Evolutionary conservation across 2,113 vertebrate genomes (phyloP).

Genomic region (Xenotilapia caudafasciata): DNA sequence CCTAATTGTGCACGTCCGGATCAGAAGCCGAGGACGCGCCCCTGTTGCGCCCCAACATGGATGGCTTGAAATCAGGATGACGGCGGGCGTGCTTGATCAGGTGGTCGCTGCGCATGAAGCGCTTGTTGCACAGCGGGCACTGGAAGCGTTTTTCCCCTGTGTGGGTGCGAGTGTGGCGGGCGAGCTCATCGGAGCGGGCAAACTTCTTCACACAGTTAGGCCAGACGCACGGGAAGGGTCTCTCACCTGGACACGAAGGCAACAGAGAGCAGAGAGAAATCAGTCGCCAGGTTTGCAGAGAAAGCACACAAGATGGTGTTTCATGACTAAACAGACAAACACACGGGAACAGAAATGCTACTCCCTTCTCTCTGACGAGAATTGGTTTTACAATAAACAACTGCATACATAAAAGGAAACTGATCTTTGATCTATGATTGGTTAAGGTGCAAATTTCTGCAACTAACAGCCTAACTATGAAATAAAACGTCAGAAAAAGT

Average conservation of each 20-base stretch:
- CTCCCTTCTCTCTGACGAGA: background rate
- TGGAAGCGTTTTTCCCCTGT: slow-evolving; percentile 76
- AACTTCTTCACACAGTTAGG: slow-evolving; percentile 76
- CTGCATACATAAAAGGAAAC: background rate
- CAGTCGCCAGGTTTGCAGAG: background rate
- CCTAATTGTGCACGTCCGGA: background rate
- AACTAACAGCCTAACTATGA: background rate
- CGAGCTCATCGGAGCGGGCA: slow-evolving; percentile 75
- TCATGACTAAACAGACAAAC: background rate
- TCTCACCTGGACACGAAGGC: slow-evolving; percentile 60
- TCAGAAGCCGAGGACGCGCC: background rate
- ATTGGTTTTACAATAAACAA: background rate
- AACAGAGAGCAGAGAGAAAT: background rate
- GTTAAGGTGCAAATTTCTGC: background rate
- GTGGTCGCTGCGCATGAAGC: slow-evolving; percentile 79
- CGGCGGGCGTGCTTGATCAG: slow-evolving; percentile 78
- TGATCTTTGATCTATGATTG: fast-evolving
- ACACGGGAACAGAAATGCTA: background rate
- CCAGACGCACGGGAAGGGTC: slow-evolving; percentile 76
- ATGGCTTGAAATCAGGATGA: slow-evolving; percentile 72
- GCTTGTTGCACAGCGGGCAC: slow-evolving; percentile 75
- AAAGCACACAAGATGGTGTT: background rate
- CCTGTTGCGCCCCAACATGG: slow-evolving; percentile 71
- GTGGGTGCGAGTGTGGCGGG: slow-evolving; percentile 77
- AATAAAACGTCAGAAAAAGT: background rate